Evolutionary conservation across 2,888 invertebrate genomes (phyloP).

Genomic region (Cyrtodaria siliqua): DNA sequence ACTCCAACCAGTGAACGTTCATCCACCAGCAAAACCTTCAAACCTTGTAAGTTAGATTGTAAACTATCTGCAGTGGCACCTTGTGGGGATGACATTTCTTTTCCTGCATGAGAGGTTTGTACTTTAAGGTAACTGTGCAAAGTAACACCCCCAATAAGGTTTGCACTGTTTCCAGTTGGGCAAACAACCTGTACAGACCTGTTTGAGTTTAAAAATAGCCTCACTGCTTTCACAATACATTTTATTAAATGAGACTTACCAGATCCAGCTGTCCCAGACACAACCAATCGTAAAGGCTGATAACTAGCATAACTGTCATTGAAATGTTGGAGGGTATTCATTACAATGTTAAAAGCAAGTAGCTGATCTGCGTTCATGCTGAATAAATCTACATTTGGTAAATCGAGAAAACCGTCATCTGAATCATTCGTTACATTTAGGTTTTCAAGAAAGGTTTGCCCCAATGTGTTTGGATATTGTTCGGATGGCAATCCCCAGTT

Average conservation of each 20-base stretch:
- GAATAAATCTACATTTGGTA: too few species aligned
- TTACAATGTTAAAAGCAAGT: constrained; percentile 60
- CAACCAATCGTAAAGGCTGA: constrained; percentile 47
- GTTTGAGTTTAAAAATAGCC: constrained; percentile 40
- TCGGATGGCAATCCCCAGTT: not conserved
- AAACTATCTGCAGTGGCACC: too few species aligned
- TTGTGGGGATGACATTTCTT: too few species aligned
- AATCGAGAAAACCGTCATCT: too few species aligned
- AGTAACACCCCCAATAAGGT: constrained; percentile 61
- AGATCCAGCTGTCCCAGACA: constrained; percentile 62
- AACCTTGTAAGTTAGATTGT: constrained; percentile 47
- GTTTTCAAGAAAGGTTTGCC: too few species aligned
- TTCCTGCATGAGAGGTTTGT: too few species aligned
- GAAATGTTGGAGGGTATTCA: constrained; percentile 4
- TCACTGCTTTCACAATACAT: constrained; percentile 53
- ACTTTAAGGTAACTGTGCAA: constrained; percentile 61
- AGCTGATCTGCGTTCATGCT: constrained; percentile 56
- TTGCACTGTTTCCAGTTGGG: constrained; percentile 67
- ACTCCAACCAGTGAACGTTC: constrained; percentile 46
- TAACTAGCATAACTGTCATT: not conserved
- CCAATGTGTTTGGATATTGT: not conserved
- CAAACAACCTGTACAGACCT: constrained; percentile 61
- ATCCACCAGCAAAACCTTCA: constrained; percentile 45
- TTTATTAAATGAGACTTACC: constrained; percentile 62
- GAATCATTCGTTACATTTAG: too few species aligned